phyloP scores from a whole-genome alignment of 2,888 invertebrate species.

The Acleris cristana region DNA sequence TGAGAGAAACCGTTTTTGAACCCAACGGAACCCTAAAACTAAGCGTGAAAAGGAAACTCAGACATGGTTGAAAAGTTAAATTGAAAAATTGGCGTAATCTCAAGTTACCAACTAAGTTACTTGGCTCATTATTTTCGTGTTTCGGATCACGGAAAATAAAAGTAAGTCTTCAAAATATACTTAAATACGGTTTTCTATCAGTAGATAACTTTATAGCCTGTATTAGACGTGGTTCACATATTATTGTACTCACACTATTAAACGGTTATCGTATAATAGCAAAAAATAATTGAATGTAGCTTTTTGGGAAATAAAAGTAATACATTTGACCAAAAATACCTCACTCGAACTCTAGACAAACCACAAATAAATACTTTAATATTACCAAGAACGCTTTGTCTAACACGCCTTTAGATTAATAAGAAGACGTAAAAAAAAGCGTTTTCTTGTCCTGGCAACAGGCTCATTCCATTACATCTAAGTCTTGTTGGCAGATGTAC shows the following conservation, averaged over 20 bases:
- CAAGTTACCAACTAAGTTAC: conserved; percentile 32
- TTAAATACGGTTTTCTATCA: not conserved
- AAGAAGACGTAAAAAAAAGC: too few relatives aligned
- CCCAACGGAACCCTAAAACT: conserved; percentile 12
- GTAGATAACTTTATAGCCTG: not conserved
- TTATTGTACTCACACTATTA: too few relatives aligned
- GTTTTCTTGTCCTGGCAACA: too few relatives aligned
- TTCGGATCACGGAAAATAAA: conserved; percentile 15
- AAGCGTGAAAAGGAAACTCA: conserved; percentile 14
- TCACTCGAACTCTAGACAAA: too few relatives aligned
- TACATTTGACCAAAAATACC: too few relatives aligned
- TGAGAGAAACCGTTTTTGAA: not conserved
- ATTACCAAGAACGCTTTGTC: too few relatives aligned
- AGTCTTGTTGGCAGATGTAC: not conserved
- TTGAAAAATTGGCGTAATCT: conserved; percentile 37
- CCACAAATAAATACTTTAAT: too few relatives aligned
- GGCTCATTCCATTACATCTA: conserved; percentile 3
- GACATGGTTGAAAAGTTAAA: conserved; percentile 36
- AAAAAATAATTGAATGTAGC: too few relatives aligned
- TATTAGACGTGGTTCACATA: too few relatives aligned
- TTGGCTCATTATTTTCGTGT: conserved; percentile 23
- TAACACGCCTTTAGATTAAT: too few relatives aligned
- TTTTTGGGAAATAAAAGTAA: too few relatives aligned
- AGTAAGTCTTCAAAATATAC: not conserved
- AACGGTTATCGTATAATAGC: too few relatives aligned